Evolutionary conservation across 2,797 vertebrate species (phyloP), one percentile per base, ranked within the genome.

Genomic region (Linurgus olivaceus): DNA sequence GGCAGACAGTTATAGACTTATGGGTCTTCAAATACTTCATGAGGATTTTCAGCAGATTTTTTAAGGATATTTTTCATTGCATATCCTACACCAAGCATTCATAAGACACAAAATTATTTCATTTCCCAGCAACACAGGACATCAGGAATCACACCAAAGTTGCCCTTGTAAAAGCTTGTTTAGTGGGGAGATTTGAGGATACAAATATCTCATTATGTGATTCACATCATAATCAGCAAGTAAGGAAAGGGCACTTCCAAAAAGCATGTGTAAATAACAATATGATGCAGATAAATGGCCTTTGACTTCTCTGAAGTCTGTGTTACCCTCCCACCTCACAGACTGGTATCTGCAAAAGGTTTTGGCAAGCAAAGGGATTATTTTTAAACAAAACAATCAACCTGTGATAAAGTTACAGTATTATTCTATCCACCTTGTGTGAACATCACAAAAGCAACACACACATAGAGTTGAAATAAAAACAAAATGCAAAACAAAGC

Each of bases 1-100:
- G 91, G 68, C 38, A 94, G 87, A 83, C 90, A 91, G 82, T 89
- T 95, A 76, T 15, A 90, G 94, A 97, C 62, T 90, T 94, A 93
- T 88, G 80, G 62, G 79, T 87, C 87, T 95, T 96, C 94, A 92
- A 95, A 88, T 91, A 57, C 59, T 92, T 96, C 65, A 19, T 73
- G 66, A 85, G 71, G 65, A 90, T 87, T 91, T 91, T 92, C 78
- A 85, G 42, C 52, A 83, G 52, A 66, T 89, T 72, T 84, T 85
- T 91, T 25, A 38, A 73, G 23, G 44, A 75, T 90, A 66, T 83
- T 84, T 89, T 89, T 86, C 78, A 78, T 35, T 50, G 28, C 5
- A 0, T 85, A 42, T 50, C 62, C 84, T 66, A 29, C 15, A 87
- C 2, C 8, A 73, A 70, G 26, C 40, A n/a, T 72, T 86, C 84